Conservation (phyloP, 2,113 vertebrate species). For the Entomyzon cyanotis region DNA sequence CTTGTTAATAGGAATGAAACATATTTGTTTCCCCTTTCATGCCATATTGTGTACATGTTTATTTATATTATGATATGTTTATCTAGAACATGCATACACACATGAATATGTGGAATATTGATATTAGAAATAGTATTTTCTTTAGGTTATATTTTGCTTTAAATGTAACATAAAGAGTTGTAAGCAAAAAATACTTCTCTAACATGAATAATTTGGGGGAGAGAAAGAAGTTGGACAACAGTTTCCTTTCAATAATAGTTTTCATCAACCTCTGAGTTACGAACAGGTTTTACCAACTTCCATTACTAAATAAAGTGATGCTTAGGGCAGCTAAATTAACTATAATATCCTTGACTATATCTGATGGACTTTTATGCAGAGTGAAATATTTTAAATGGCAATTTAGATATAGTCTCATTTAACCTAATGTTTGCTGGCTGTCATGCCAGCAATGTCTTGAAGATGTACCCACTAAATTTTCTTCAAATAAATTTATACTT, state of each 20-base stretch:
- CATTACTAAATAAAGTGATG: not conserved
- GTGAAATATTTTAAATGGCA: not conserved
- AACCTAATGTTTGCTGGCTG: not conserved
- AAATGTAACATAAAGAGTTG: not conserved
- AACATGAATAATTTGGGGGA: not conserved
- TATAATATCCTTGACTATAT: not conserved
- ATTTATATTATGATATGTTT: not conserved
- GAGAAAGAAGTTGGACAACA: not conserved
- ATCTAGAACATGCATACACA: not conserved
- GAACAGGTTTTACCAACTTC: not conserved
- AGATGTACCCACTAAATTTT: not conserved
- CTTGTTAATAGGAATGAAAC: slow-evolving; percentile 66
- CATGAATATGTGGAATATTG: not conserved
- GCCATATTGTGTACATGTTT: not conserved
- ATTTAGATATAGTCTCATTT: not conserved
- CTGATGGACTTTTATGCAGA: not conserved
- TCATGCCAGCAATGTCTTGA: not conserved
- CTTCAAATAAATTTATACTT: not conserved
- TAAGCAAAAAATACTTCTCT: not conserved
- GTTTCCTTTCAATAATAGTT: not conserved
- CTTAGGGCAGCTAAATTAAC: not conserved
- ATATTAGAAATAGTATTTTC: not conserved
- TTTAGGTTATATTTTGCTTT: not conserved
- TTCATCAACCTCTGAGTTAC: not conserved
- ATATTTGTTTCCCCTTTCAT: not conserved